Base-by-base conservation (phyloP, 2,888 invertebrate genomes). In the Dicranocentrus wangi region DNA sequence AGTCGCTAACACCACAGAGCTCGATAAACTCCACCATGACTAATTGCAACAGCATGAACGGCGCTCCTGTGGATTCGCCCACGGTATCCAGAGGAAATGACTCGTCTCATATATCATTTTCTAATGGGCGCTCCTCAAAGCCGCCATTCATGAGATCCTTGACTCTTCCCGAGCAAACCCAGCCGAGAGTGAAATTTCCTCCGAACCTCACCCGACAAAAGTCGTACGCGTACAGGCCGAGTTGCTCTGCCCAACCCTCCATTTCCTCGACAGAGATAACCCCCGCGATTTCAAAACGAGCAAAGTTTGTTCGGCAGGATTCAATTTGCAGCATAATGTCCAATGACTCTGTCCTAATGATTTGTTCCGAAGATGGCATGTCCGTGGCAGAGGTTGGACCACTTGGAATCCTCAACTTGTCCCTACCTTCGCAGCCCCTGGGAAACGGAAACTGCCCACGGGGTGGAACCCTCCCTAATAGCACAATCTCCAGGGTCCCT, bases 1-100 rank as follows among this genome's bases (percentile, higher is more conserved):
- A 87, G 65, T 87, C 87, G n/a, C 72, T 87, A n/a, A 87, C 87
- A 17, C 87, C 87, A 7, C 87, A 87, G 68, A 85, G 83, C 60
- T 87, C 87, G 13, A 70, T 87, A 39, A 86, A 86, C 42, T 87
- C 87, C 1, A 86, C 85, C 23, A 81, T 81, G 19, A 86, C 87
- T 2, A 85, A 84, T 65, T 76, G 83, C 42, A 84, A 86, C 77
- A 72, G 80, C 42, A 47, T 77, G 60, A 81, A 76, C 32, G 78
- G 78, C 0, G 73, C 68, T 42, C 71, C 81, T 7, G 71, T 77
- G 13, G 85, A 84, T 58, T 84, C 85, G 7, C 84, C 85, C 25
- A 68, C 82, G 25, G 55, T 70, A 8, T 61, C 23, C n/a, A 27
- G 58, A 21, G 19, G 69, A 47, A 69, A 32, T 19, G 60, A 77